These are phyloP conservation scores for Chunga burmeisteri DNA, from an alignment of 2,113 vertebrate genomes.

Conservation along the genomic window DNA sequence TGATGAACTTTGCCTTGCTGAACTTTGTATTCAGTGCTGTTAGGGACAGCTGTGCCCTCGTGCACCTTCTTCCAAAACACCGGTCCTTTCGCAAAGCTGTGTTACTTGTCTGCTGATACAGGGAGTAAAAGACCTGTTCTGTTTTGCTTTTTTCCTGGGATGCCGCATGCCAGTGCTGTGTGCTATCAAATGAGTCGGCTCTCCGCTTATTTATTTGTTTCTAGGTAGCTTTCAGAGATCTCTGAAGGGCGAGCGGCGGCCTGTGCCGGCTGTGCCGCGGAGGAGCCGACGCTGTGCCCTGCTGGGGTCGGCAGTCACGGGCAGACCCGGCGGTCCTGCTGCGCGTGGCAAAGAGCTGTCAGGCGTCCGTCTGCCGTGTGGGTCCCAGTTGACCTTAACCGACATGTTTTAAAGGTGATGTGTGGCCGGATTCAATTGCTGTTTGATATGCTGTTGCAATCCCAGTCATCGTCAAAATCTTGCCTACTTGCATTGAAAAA, in stretches of 20 bases:
- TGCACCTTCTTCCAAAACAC: neutral
- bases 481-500: neutral
- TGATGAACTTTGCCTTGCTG: constrained; percentile 28
- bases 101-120: neutral
- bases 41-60: neutral
- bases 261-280: neutral
- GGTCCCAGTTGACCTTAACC: neutral
- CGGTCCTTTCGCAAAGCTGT: neutral
- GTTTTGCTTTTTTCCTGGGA: neutral
- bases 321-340: neutral
- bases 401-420: neutral
- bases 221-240: neutral
- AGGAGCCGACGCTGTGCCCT: neutral
- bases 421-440: neutral
- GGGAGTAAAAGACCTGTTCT: neutral
- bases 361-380: neutral
- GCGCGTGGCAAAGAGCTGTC: neutral
- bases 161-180: neutral
- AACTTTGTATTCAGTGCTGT: constrained; percentile 10
- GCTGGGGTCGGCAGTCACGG: neutral
- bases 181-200: neutral
- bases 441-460: neutral
- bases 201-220: neutral
- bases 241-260: neutral
- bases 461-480: neutral